Percentiles rank a stretch among this genome's conserved stretches.
Conservation (phyloP, 2,113 vertebrate genomes). For the Phycodurus eques region DNA sequence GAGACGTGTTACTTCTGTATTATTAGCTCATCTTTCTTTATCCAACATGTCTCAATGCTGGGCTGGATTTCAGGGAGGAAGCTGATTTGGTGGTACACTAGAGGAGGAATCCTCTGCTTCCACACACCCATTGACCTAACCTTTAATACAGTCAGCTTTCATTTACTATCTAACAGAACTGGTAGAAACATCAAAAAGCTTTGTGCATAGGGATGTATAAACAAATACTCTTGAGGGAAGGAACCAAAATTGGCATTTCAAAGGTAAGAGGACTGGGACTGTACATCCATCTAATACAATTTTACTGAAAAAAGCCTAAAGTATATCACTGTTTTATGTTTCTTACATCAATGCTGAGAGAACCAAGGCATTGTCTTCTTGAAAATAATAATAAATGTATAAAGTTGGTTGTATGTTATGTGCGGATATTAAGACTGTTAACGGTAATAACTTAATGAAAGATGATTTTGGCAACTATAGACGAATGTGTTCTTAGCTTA, state of each 20-base stretch:
- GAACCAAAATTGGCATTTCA: constrained; percentile 49
- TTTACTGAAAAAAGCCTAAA: neutral
- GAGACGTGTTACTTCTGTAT: constrained; percentile 77
- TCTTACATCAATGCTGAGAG: neutral
- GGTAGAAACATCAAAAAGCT: constrained; percentile 48
- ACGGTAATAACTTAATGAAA: neutral
- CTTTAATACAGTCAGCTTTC: constrained; percentile 69
- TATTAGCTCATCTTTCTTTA: constrained; percentile 78
- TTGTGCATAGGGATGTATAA: constrained; percentile 22
- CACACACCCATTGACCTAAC: constrained; percentile 35
- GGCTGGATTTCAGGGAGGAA: constrained; percentile 58
- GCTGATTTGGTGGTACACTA: constrained; percentile 11
- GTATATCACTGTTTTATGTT: neutral
- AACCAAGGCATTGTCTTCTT: neutral
- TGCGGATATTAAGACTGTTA: neutral
- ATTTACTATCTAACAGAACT: constrained; percentile 64
- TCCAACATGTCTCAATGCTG: constrained; percentile 75
- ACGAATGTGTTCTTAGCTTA: too few species aligned
- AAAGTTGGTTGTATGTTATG: neutral
- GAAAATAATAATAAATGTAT: neutral
- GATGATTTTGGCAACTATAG: too few species aligned
- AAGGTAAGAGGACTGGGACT: constrained; percentile 21
- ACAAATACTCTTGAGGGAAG: constrained; percentile 42
- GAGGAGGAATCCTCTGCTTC: constrained; percentile 50
- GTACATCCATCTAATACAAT: neutral